Base-by-base conservation (phyloP, 1,140 invertebrate species). In the Diprion similis region DNA sequence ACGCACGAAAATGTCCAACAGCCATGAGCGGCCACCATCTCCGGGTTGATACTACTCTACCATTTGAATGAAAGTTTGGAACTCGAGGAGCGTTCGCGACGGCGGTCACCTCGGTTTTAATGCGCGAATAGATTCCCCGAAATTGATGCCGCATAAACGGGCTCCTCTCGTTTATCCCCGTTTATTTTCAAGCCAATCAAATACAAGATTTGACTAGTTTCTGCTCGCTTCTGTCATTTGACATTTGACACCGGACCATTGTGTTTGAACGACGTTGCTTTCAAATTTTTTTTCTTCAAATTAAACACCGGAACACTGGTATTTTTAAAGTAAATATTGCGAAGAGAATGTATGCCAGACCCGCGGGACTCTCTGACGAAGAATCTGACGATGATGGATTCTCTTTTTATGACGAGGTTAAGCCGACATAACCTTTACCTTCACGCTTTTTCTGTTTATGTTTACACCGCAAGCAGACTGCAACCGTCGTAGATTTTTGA, bases 11-110 rank as follows among this genome's bases (percentile, higher is more conserved):
- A 59, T 59, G 51, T 59, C 51, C 51, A 59, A 17, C 51, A 17
- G 51, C 51, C 51, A 59, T 59, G 51, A 59, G 51, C 24, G 24
- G 24, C 51, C 51, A 59, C 51, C 51, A 59, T 59, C 51, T 59
- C 51, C 51, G 51, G 51, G 51, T 59, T 59, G 11, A 59, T 59
- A 59, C 51, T 59, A 59, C 51, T 59, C 51, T 59, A 59, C 11
- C 51, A 17, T 59, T 59, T 59, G 51, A 59, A 37, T 37, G 24
- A 37, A 37, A 37, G 1, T 37, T 37, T 37, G 24, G 24, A 37
- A 37, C 24, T 37, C 24, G 24, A 37, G 24, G 24, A 37, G 2
- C 6, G 24, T 37, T 37, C 24, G 24, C 24, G 6, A 37, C 24
- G 24, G 24, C 24, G 6, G 24, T 37, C 24, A 37, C 2, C 24